Evolutionary conservation across 92 coral and sea anemone genomes (phyloP).

Genomic region (Isaurus tuberculatus): DNA sequence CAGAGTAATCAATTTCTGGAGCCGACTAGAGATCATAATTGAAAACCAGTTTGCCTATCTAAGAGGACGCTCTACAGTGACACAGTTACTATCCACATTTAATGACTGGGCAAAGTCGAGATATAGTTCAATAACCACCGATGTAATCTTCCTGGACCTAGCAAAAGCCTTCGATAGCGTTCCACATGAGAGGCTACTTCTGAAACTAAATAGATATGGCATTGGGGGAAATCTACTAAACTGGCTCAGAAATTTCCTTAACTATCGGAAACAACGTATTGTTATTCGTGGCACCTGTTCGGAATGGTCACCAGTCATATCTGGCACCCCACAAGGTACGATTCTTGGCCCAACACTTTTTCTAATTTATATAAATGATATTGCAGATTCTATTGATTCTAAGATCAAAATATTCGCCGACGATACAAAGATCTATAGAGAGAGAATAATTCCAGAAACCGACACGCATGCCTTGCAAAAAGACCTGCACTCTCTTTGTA

Average conservation of each 20-base stretch:
- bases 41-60: slow-evolving; percentile 58
- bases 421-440: neutral
- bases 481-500: neutral
- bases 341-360: neutral
- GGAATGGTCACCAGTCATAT: slow-evolving; percentile 18
- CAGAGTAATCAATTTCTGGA: slow-evolving; percentile 49
- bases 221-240: neutral
- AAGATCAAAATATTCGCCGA: slow-evolving; percentile 2
- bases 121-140: slow-evolving; percentile 8
- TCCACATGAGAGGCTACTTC: slow-evolving; percentile 16
- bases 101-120: slow-evolving; percentile 58
- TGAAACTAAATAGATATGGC: slow-evolving; percentile 11
- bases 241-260: neutral
- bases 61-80: slow-evolving; percentile 42
- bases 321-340: neutral
- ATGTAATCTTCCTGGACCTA: neutral
- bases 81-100: slow-evolving; percentile 43
- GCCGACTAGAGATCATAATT: slow-evolving; percentile 23
- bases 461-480: neutral
- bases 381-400: neutral
- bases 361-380: neutral
- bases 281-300: slow-evolving; percentile 2
- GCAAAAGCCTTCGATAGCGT: neutral
- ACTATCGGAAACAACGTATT: neutral
- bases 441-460: neutral